Evolutionary conservation across 2,113 vertebrate genomes (phyloP).

Genomic region (Sceloporus tristichus): DNA sequence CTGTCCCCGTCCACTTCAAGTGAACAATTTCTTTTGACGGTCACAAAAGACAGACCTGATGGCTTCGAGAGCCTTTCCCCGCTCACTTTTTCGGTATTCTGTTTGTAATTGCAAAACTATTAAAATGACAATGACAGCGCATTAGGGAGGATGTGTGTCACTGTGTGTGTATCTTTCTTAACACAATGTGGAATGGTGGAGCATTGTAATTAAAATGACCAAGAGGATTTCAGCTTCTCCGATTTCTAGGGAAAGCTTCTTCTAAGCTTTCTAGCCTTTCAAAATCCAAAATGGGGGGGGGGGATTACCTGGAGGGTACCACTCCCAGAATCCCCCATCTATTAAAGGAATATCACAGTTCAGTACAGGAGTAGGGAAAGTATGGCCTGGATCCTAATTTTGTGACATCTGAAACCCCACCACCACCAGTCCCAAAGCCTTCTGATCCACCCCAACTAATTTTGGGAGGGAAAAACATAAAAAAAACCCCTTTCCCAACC

Average conservation of each 20-base stretch:
- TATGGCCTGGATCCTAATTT: too few species aligned
- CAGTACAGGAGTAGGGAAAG: too few species aligned
- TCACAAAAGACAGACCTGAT: slow-evolving; percentile 69
- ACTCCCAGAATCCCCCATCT: too few species aligned
- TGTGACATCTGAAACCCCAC: too few species aligned
- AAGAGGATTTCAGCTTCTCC: not conserved
- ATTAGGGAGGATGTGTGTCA: slow-evolving; percentile 22
- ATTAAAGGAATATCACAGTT: too few species aligned
- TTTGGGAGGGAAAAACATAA: too few species aligned
- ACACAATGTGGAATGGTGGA: slow-evolving; percentile 14
- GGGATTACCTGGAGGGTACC: too few species aligned
- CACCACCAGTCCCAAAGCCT: too few species aligned
- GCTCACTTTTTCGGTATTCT: slow-evolving; percentile 19
- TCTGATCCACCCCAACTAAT: too few species aligned
- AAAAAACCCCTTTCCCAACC: too few species aligned
- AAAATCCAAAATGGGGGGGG: too few species aligned
- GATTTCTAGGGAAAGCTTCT: not conserved
- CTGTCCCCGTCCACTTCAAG: slow-evolving; percentile 67
- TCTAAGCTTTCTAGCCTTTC: too few species aligned
- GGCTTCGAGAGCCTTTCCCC: slow-evolving; percentile 57
- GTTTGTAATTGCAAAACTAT: slow-evolving; percentile 57
- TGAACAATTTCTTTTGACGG: slow-evolving; percentile 68
- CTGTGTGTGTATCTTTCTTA: not conserved
- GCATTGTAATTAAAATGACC: slow-evolving; percentile 27
- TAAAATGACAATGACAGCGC: slow-evolving; percentile 32